phyloP scores from a whole-genome alignment of 2,888 invertebrate species.

The Gymnocheta viridis region DNA sequence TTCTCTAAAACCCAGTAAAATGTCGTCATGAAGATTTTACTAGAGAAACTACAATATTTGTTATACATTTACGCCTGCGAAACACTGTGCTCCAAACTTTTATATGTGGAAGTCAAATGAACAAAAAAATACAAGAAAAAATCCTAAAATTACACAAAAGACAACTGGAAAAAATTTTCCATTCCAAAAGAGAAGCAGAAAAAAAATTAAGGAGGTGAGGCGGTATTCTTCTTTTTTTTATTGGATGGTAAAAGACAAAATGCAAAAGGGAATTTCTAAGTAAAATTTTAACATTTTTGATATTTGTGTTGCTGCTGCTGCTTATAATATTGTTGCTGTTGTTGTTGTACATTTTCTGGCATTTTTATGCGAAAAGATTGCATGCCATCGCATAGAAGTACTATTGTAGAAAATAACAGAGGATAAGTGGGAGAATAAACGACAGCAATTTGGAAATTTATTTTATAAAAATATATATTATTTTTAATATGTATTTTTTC shows the following conservation, averaged over 20 bases:
- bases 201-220: neutral
- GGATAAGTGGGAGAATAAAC: neutral
- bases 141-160: constrained; percentile 10
- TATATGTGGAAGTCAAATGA: constrained; percentile 34
- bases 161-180: constrained; percentile 19
- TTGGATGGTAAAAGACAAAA: constrained; percentile 2
- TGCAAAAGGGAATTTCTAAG: constrained; percentile 28
- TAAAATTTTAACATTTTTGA: constrained; percentile 1
- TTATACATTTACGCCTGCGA: no score
- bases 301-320: constrained; percentile 17
- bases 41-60: no score
- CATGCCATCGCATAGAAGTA: constrained; percentile 17
- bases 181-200: neutral
- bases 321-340: neutral
- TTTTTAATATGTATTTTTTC: no score
- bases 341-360: constrained; percentile 47
- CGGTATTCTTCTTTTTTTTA: neutral
- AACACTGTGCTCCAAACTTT: constrained; percentile 28
- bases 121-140: constrained; percentile 20
- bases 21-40: no score
- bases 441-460: neutral
- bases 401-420: neutral
- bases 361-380: constrained; percentile 42
- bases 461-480: neutral
- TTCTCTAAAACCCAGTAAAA: no score